Conservation (phyloP, 1,140 invertebrate genomes). For the Diprion similis region DNA sequence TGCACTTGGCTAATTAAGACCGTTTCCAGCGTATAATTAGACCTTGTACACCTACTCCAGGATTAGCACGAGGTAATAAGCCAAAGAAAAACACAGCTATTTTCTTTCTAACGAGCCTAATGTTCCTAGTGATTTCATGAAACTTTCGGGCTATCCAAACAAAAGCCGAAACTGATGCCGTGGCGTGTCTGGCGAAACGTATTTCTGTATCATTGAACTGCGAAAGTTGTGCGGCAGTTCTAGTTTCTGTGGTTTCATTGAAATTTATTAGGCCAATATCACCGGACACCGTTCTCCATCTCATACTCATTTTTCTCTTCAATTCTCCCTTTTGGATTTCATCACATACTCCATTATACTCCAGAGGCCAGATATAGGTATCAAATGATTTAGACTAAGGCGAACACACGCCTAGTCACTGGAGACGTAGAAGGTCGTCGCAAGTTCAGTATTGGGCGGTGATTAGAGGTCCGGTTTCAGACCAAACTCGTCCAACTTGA, state of each 20-base stretch:
- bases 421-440: background rate
- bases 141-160: too few relatives aligned
- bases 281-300: background rate
- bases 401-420: conserved; percentile 1
- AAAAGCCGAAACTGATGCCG: too few relatives aligned
- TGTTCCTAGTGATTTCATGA: too few relatives aligned
- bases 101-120: too few relatives aligned
- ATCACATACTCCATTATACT: background rate
- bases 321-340: background rate
- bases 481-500: background rate
- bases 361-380: background rate
- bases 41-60: too few relatives aligned
- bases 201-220: too few relatives aligned
- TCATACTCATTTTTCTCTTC: background rate
- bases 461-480: background rate
- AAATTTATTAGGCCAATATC: background rate
- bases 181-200: too few relatives aligned
- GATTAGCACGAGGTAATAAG: too few relatives aligned
- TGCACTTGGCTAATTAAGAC: too few relatives aligned
- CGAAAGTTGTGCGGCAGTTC: background rate
- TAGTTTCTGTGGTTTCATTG: background rate
- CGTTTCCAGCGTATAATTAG: too few relatives aligned
- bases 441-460: background rate
- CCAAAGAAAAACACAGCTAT: too few relatives aligned
- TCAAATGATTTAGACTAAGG: background rate